Conservation (phyloP, 92 coral and sea anemone genomes). For the Muricea muricata region DNA sequence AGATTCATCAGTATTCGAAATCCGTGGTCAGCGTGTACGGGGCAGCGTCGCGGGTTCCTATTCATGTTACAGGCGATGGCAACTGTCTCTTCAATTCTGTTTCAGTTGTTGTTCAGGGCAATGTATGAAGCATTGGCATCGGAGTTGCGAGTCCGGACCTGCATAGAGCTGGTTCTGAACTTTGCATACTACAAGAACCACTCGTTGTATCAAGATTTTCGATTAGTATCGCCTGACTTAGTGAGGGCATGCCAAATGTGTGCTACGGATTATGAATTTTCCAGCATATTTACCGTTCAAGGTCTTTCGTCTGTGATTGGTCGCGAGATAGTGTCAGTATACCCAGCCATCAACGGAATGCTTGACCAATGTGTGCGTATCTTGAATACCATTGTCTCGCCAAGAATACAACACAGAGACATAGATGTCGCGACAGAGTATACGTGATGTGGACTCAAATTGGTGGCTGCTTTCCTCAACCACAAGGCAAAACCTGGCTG, state of each 20-base stretch:
- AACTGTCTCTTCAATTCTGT: slow-evolving; percentile 16
- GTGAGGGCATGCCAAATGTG: background rate
- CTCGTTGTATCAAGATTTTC: background rate
- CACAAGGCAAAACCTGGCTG: background rate
- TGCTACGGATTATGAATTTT: background rate
- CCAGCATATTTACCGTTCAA: background rate
- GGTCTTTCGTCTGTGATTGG: background rate
- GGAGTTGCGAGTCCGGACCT: background rate
- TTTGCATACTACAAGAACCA: background rate
- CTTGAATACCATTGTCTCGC: background rate
- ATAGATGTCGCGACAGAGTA: too few species aligned
- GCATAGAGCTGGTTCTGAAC: slow-evolving; percentile 8
- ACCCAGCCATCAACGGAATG: slow-evolving; percentile 9
- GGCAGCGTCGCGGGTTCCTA: background rate
- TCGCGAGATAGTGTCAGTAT: background rate
- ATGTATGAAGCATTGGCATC: background rate
- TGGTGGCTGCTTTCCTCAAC: background rate
- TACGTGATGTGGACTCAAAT: background rate
- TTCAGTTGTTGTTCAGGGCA: background rate
- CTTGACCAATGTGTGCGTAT: background rate
- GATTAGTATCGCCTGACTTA: background rate
- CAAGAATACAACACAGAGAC: background rate
- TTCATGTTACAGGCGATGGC: background rate
- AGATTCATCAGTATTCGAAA: background rate
- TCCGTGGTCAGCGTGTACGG: background rate